phyloP scores from a whole-genome alignment of 2,888 invertebrate species.

The Drosophila nr. medialis region DNA sequence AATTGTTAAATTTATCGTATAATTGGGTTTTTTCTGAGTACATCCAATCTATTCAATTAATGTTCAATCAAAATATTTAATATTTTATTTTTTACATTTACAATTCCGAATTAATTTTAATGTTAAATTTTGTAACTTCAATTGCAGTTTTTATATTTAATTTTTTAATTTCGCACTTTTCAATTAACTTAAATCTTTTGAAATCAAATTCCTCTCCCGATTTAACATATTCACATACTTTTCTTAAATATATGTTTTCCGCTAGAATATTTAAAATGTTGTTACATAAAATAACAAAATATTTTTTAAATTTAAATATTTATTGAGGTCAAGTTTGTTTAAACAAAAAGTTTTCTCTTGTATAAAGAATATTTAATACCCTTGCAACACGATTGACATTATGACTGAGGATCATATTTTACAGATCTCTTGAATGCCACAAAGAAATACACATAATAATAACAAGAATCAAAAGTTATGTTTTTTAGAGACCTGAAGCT shows the following conservation, averaged over 20 bases:
- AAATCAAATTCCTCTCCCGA: background rate
- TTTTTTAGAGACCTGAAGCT: background rate
- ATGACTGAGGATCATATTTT: no score
- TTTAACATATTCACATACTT: background rate
- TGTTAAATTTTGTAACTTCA: background rate
- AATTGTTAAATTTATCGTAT: background rate
- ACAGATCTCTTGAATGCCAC: no score
- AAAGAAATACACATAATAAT: background rate
- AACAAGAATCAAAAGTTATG: background rate
- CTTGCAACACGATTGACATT: no score
- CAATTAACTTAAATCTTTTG: background rate
- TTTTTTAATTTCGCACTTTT: background rate
- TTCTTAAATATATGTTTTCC: background rate
- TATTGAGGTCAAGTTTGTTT: background rate
- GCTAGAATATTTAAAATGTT: background rate
- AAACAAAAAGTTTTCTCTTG: background rate
- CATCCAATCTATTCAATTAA: background rate
- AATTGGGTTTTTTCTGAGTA: background rate
- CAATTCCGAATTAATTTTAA: background rate
- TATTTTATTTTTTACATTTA: background rate
- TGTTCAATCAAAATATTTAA: background rate
- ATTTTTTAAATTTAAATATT: background rate
- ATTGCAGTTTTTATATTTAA: background rate
- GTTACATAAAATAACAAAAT: background rate
- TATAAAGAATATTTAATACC: no score